phyloP scores from a whole-genome alignment of 2,797 vertebrate species.

The Florisuga fusca region DNA sequence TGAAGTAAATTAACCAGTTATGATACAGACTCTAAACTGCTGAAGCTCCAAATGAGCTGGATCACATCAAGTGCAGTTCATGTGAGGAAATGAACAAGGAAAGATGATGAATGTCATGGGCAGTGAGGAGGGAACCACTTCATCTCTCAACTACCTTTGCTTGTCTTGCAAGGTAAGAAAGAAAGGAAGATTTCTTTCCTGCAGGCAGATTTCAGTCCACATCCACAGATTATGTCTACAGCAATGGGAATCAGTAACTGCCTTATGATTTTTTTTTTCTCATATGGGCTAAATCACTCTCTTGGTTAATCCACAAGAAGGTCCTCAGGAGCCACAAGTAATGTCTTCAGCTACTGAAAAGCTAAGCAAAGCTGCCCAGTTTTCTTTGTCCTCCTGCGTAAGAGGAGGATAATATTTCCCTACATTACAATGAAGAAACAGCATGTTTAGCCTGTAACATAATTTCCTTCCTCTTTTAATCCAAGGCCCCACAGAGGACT shows the following conservation, averaged over 20 bases:
- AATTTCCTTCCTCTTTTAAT: background rate
- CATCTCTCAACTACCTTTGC: background rate
- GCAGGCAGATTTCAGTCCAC: background rate
- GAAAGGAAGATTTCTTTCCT: no score
- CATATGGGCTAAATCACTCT: background rate
- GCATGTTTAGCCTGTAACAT: background rate
- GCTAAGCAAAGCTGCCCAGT: background rate
- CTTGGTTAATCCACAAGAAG: background rate
- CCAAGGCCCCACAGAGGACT: background rate
- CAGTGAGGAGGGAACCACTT: background rate
- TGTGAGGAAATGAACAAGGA: fast-evolving
- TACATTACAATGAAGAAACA: background rate
- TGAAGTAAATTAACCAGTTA: background rate
- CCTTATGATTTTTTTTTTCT: background rate
- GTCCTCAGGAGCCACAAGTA: background rate
- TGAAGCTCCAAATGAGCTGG: background rate
- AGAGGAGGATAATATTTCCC: background rate
- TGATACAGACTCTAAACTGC: background rate
- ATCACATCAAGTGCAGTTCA: fast-evolving
- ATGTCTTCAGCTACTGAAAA: background rate
- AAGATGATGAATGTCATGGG: background rate
- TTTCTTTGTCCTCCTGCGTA: background rate
- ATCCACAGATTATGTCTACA: background rate
- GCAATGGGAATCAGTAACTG: background rate
- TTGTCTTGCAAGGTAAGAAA: no score